These are phyloP conservation scores for Dicyrtomina minuta DNA, from an alignment of 2,888 invertebrate species.

Conservation along the genomic window DNA sequence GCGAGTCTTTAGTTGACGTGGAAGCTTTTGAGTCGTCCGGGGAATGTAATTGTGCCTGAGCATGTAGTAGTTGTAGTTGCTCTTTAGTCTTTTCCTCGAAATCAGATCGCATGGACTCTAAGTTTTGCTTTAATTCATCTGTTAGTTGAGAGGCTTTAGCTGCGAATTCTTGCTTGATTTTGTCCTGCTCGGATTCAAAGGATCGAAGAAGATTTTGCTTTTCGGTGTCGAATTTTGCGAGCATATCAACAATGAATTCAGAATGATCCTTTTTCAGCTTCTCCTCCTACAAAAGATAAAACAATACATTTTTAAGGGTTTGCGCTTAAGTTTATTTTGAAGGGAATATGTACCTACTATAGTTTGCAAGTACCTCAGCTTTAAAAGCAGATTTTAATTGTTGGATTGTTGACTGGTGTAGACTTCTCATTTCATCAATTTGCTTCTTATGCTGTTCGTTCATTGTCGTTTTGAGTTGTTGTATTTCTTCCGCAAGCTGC, in stretches of 20 bases:
- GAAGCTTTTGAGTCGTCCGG: neutral
- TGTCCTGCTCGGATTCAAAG: slow-evolving; percentile 36
- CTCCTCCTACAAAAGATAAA: slow-evolving; percentile 39
- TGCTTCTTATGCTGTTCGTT: slow-evolving; percentile 35
- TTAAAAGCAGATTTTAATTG: slow-evolving; percentile 37
- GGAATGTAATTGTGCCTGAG: too few relatives aligned
- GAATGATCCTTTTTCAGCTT: slow-evolving; percentile 40
- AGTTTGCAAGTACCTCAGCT: slow-evolving; percentile 45
- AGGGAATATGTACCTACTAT: too few relatives aligned
- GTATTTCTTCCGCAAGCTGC: slow-evolving; percentile 26
- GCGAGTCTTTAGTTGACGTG: neutral
- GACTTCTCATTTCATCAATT: slow-evolving; percentile 40
- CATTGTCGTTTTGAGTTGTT: slow-evolving; percentile 40
- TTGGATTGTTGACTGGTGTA: slow-evolving; percentile 38
- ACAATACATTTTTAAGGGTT: too few relatives aligned
- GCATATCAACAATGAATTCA: slow-evolving; percentile 33
- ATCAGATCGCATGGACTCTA: slow-evolving; percentile 13
- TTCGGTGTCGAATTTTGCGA: slow-evolving; percentile 38
- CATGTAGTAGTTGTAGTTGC: neutral
- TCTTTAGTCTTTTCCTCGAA: slow-evolving; percentile 19
- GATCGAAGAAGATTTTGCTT: slow-evolving; percentile 33
- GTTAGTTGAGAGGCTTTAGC: slow-evolving; percentile 20
- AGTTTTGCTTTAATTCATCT: slow-evolving; percentile 15
- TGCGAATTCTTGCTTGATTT: slow-evolving; percentile 32
- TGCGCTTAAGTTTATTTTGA: too few relatives aligned